Base-by-base conservation (phyloP, 1,140 invertebrate genomes). In the Hypsibius dujardini region DNA sequence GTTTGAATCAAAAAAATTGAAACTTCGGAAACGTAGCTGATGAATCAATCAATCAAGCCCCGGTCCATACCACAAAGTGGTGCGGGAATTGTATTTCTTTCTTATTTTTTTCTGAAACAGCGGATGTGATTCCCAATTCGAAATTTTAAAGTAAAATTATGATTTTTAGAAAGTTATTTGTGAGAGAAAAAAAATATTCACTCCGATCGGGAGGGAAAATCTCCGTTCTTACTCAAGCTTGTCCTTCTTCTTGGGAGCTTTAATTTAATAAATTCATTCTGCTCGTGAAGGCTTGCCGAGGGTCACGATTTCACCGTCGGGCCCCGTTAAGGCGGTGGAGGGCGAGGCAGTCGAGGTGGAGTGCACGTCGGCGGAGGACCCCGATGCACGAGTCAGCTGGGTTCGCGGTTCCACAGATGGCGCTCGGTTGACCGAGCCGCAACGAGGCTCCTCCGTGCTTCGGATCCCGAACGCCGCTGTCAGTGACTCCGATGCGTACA, bases 161-260 rank as follows among this genome's bases (percentile, higher is more conserved):
- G 46, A 46, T 67, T 70, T 73, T n/a, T 72, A 28, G 28, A 28
- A 28, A 28, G 28, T 28, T 28, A 28, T 28, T 28, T 28, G 28
- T 28, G 28, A 28, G 28, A 28, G 28, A 28, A 28, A 28, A 28
- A 28, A 28, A 28, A 28, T 28, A 28, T 28, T 28, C 28, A 28
- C 28, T 28, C 28, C 28, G 28, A 28, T 28, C 28, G 28, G 28
- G 28, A 28, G 28, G 28, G 28, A 28, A 28, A 28, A 28, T 28
- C 28, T 28, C 28, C 28, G 28, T 28, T 28, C 28, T 28, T 82
- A 80, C 75, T 42, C 28, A 28, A 28, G 28, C 28, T 28, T 28
- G 28, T 28, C 28, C 28, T 28, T 28, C 28, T 28, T 28, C 28
- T 28, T 28, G 28, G 28, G 28, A 28, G 28, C 28, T 28, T 28